A percentile compares a stretch with the other conserved stretches of the same genome.
These are phyloP conservation scores for Stramonita haemastoma DNA, from an alignment of 2,888 invertebrate genomes.

Conservation along the genomic window DNA sequence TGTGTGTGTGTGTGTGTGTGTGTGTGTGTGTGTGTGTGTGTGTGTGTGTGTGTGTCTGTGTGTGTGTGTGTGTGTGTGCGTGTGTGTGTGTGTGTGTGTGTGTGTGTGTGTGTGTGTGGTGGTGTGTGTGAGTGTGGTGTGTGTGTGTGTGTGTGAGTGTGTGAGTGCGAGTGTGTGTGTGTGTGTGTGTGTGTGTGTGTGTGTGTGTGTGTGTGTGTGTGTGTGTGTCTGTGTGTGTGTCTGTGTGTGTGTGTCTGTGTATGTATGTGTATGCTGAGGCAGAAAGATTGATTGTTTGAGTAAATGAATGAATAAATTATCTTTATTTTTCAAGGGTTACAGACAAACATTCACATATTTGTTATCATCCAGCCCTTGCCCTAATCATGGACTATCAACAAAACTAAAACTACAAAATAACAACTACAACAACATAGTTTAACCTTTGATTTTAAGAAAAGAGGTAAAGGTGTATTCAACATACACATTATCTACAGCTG, in stretches of 20 bases:
- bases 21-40: background rate
- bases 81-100: background rate
- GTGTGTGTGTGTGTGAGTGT: background rate
- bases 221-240: background rate
- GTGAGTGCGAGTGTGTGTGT: background rate
- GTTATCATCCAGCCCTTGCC: too few species aligned
- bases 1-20: background rate
- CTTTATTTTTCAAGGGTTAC: too few species aligned
- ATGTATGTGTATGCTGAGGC: background rate
- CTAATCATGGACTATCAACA: too few species aligned
- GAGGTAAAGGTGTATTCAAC: too few species aligned
- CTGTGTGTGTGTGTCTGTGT: background rate
- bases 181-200: background rate
- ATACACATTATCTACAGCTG: too few species aligned
- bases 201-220: background rate
- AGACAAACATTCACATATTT: too few species aligned
- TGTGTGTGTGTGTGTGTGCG: background rate
- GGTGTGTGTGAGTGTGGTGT: background rate
- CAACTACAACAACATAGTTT: too few species aligned
- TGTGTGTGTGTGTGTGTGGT: background rate
- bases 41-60: background rate
- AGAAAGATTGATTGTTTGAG: background rate
- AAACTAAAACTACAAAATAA: too few species aligned
- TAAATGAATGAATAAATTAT: too few species aligned
- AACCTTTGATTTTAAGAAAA: too few species aligned